Base-by-base conservation (phyloP, 2,888 invertebrate genomes). In the Rutpela maculata region DNA sequence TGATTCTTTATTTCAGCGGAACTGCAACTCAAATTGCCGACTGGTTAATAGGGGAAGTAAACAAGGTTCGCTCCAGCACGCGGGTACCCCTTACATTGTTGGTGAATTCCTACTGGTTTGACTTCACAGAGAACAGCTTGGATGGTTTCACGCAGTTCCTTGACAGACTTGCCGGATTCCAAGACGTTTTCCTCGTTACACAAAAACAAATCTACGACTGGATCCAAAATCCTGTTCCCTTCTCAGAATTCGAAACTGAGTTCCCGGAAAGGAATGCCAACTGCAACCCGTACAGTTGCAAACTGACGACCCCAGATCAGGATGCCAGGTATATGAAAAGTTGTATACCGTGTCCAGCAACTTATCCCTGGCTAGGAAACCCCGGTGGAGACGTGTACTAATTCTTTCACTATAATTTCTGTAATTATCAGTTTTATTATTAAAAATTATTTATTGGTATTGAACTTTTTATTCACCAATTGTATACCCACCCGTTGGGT, bases 51-150 rank as follows among this genome's bases (percentile, higher is more conserved):
- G 80, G 83, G 0, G 91, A 92, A 85, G 91, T 92, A 81, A 74
- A 89, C 2, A 84, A 84, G 4, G 88, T 90, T 77, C 91, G 91
- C 82, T 81, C 83, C 2, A 84, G 83, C 1, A 90, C 89, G 77
- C 86, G 86, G 63, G 91, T 91, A n/a, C 92, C 92, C 5, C 88
- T 91, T 74, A 91, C 90, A 1, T 82, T 92, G 1, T 87, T 90
- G 63, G 82, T 91, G 19, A 91, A 91, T 78, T 90, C 91, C 17
- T 90, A 89, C 50, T 92, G 91, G 91, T 90, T 93, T 74, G 78
- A 82, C 1, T 80, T 81, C 31, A 84, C 82, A 12, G 84, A 85
- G 26, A 85, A 87, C 75, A 84, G 86, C 78, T 84, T 84, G 12
- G 83, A 82, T 4, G 90, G 87, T 22, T 82, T 88, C 22, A 69